Conservation (phyloP, 2,113 vertebrate genomes). For the Bufo bufo region DNA sequence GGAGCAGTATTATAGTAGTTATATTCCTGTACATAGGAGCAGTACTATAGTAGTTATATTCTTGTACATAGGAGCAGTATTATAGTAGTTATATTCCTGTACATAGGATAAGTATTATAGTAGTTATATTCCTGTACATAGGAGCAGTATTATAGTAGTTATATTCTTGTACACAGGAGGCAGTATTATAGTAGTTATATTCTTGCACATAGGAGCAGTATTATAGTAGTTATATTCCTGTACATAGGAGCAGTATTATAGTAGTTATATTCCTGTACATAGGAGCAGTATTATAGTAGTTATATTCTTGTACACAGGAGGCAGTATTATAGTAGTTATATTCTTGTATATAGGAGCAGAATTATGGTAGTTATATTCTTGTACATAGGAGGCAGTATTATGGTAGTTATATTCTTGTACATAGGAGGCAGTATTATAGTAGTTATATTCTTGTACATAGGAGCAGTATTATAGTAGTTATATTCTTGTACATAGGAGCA, state of each 20-base stretch:
- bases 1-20: too few species aligned
- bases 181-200: too few species aligned
- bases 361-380: conserved; percentile 6
- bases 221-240: conserved; percentile 5
- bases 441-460: background rate
- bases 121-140: too few species aligned
- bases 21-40: too few species aligned
- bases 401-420: conserved; percentile 3
- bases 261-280: background rate
- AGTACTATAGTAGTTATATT: background rate
- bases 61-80: background rate
- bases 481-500: too few species aligned
- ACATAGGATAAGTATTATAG: too few species aligned
- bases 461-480: background rate
- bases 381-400: background rate
- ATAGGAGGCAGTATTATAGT: background rate
- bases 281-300: background rate
- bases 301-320: background rate
- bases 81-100: too few species aligned
- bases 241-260: conserved; percentile 4
- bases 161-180: too few species aligned
- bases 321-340: background rate
- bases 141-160: too few species aligned
- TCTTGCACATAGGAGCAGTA: background rate
- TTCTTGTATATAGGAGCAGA: background rate